Conservation (phyloP, 2,797 vertebrate genomes). For the Eupleurogrammus muticus region DNA sequence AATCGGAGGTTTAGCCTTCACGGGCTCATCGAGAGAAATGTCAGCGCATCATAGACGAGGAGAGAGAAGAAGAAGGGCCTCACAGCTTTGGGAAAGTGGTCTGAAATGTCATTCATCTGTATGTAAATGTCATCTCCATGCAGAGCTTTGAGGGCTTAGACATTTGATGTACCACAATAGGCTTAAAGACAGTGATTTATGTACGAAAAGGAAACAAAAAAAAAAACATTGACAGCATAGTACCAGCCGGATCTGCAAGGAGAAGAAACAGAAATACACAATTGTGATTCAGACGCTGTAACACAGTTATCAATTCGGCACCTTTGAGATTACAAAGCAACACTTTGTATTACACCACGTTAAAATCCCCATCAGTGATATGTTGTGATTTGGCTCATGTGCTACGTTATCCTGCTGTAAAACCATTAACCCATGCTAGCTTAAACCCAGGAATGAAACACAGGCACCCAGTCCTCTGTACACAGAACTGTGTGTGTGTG, state of each 20-base stretch:
- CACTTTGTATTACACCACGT: conserved; percentile 14
- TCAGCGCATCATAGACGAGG: conserved; percentile 30
- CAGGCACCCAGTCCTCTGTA: conserved; percentile 40
- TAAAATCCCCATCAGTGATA: conserved; percentile 51
- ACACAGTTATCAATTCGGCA: neutral
- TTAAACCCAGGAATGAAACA: conserved; percentile 60
- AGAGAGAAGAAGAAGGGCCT: conserved; percentile 5
- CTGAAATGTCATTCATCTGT: conserved; percentile 31
- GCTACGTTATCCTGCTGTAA: conserved; percentile 49
- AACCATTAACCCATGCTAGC: conserved; percentile 46
- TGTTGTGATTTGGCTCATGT: conserved; percentile 47
- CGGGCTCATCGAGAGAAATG: conserved; percentile 36
- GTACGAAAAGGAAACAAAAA: too few relatives aligned
- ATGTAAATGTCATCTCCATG: conserved; percentile 61
- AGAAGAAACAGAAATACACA: neutral
- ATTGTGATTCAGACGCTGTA: conserved; percentile 12
- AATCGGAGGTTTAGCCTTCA: conserved; percentile 34
- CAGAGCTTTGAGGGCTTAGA: conserved; percentile 22
- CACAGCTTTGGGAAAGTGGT: conserved; percentile 8
- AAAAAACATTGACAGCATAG: conserved; percentile 10
- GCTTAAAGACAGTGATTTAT: conserved; percentile 10
- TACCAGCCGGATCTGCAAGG: neutral
- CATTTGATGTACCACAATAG: conserved; percentile 7
- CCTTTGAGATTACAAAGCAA: conserved; percentile 23
- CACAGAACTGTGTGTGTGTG: conserved; percentile 38